Conservation (phyloP, 2,888 invertebrate genomes). For the Phengaris alcon region DNA sequence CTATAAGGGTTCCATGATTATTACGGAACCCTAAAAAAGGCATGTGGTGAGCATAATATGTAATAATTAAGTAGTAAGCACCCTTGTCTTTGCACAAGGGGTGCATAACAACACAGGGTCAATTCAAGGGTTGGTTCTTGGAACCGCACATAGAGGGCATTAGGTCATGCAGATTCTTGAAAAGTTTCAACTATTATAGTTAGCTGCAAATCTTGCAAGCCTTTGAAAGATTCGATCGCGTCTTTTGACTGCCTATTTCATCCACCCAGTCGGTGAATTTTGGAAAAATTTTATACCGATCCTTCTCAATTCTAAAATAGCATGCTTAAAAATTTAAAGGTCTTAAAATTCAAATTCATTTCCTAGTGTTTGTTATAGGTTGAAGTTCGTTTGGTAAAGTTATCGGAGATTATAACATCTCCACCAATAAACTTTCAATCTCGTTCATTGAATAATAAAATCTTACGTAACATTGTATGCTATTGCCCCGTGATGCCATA, state of each 20-base stretch:
- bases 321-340: background rate
- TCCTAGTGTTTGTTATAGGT: background rate
- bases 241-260: too few species aligned
- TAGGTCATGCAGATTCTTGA: background rate
- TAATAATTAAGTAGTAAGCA: slow-evolving; percentile 4
- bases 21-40: too few species aligned
- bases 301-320: too few species aligned
- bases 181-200: background rate
- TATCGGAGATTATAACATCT: background rate
- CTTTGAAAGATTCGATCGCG: too few species aligned
- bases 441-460: slow-evolving; percentile 11
- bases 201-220: too few species aligned
- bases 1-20: too few species aligned
- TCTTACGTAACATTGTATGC: slow-evolving; percentile 39
- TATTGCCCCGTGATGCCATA: slow-evolving; percentile 56
- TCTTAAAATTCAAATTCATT: background rate
- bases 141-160: slow-evolving; percentile 10
- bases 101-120: background rate
- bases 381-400: background rate
- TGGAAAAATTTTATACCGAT: too few species aligned
- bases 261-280: too few species aligned
- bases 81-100: slow-evolving; percentile 4
- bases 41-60: background rate
- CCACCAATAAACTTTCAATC: slow-evolving; percentile 8
- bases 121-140: background rate